A percentile compares a stretch with the other conserved stretches of the same genome.
Evolutionary conservation across 2,888 invertebrate genomes (phyloP).

Genomic region (Emmelina monodactyla): DNA sequence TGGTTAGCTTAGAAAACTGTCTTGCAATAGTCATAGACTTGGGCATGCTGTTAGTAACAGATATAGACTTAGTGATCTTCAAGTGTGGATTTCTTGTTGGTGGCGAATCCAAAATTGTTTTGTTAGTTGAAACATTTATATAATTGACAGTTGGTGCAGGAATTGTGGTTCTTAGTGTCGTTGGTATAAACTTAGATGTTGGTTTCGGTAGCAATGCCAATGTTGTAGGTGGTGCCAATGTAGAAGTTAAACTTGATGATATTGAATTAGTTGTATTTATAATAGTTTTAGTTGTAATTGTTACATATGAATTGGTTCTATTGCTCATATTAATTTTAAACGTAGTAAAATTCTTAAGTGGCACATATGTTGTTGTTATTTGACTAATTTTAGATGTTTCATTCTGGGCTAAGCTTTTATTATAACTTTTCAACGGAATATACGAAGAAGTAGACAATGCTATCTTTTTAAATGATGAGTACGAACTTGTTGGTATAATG

Average conservation of each 20-base stretch:
- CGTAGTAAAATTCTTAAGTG: too few relatives aligned
- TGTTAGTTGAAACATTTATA: slow-evolving; percentile 18
- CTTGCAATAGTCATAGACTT: slow-evolving; percentile 27
- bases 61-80: slow-evolving; percentile 14
- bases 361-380: too few relatives aligned
- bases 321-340: too few relatives aligned
- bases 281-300: too few relatives aligned
- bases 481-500: slow-evolving; percentile 57
- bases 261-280: too few relatives aligned
- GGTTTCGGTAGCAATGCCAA: too few relatives aligned
- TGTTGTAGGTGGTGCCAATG: too few relatives aligned
- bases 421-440: neutral
- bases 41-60: slow-evolving; percentile 52
- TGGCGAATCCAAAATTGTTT: slow-evolving; percentile 17
- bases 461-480: slow-evolving; percentile 51
- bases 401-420: too few relatives aligned
- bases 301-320: too few relatives aligned
- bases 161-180: neutral
- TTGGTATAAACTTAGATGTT: neutral
- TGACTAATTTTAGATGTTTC: too few relatives aligned
- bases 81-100: slow-evolving; percentile 15
- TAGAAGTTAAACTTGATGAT: too few relatives aligned
- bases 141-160: slow-evolving; percentile 12
- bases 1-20: slow-evolving; percentile 36
- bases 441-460: slow-evolving; percentile 39